phyloP scores from a whole-genome alignment of 1,140 invertebrate species.

The Formica selysi region DNA sequence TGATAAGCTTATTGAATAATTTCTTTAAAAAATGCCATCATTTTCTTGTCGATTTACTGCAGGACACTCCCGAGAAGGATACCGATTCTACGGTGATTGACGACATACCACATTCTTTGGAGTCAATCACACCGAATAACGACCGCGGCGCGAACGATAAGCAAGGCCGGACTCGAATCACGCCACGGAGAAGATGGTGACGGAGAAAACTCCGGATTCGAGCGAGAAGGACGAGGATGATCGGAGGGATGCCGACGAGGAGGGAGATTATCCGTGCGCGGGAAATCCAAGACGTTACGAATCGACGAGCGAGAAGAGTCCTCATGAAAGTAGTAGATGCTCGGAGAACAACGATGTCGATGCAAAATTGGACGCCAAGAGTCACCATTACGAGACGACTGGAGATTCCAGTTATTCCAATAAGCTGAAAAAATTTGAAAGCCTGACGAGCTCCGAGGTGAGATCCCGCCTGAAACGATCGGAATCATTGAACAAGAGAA shows the following conservation, averaged over 20 bases:
- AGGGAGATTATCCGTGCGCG: not conserved
- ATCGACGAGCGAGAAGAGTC: not conserved
- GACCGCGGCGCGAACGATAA: slow-evolving; percentile 21
- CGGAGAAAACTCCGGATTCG: slow-evolving; percentile 69
- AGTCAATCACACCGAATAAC: slow-evolving; percentile 78
- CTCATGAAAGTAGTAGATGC: not conserved
- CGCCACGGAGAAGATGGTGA: slow-evolving; percentile 57
- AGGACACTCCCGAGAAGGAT: slow-evolving; percentile 81
- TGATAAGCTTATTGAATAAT: not conserved
- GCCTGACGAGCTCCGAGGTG: slow-evolving; percentile 80
- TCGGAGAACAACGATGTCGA: not conserved
- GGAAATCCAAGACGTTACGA: slow-evolving; percentile 35
- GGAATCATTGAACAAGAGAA: slow-evolving; percentile 88
- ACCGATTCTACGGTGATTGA: slow-evolving; percentile 74
- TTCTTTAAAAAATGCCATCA: not conserved
- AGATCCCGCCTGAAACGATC: slow-evolving; percentile 87
- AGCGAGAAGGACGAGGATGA: slow-evolving; percentile 79
- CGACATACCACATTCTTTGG: slow-evolving; percentile 1
- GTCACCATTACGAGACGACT: slow-evolving; percentile 43
- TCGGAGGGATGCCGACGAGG: slow-evolving; percentile 55
- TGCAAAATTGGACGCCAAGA: slow-evolving; percentile 29
- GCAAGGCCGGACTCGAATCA: slow-evolving; percentile 62
- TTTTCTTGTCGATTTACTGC: slow-evolving; percentile 16
- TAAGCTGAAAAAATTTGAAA: slow-evolving; percentile 84
- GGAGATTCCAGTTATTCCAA: slow-evolving; percentile 83